Percentiles rank a stretch among this genome's conserved stretches.
Evolutionary conservation across 2,888 invertebrate species (phyloP).

Genomic region (Apotomis betuletana): DNA sequence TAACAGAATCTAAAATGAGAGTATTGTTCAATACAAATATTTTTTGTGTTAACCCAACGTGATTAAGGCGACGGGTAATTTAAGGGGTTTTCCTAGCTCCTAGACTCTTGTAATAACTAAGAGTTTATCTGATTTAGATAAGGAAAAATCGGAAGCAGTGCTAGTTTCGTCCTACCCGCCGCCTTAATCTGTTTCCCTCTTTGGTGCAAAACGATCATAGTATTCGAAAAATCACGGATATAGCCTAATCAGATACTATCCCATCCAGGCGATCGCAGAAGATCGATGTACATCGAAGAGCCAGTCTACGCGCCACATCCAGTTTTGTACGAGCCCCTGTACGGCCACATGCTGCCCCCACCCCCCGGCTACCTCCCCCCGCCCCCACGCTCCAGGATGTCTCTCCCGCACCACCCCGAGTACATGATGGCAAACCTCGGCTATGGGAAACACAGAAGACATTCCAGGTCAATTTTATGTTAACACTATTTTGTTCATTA

Average conservation of each 20-base stretch:
- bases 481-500: slow-evolving; percentile 6
- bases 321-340: slow-evolving; percentile 72
- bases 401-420: slow-evolving; percentile 71
- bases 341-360: slow-evolving; percentile 63
- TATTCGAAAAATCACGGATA: too few species aligned
- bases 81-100: too few species aligned
- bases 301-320: slow-evolving; percentile 71
- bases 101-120: too few species aligned
- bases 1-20: too few species aligned
- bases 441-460: slow-evolving; percentile 66
- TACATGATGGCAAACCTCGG: slow-evolving; percentile 65
- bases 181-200: too few species aligned
- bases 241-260: background rate
- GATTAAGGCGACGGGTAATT: too few species aligned
- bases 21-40: too few species aligned
- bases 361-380: slow-evolving; percentile 66
- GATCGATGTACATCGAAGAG: slow-evolving; percentile 74
- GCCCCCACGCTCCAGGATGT: slow-evolving; percentile 67
- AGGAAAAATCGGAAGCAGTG: too few species aligned
- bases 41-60: too few species aligned
- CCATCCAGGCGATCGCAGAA: slow-evolving; percentile 68
- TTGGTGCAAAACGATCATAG: too few species aligned
- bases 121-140: too few species aligned
- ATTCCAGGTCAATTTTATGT: slow-evolving; percentile 63
- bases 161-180: too few species aligned